Evolutionary conservation across 2,888 invertebrate genomes (phyloP), one percentile per base, ranked within the genome.

Genomic region (Acholoe squamosa): DNA sequence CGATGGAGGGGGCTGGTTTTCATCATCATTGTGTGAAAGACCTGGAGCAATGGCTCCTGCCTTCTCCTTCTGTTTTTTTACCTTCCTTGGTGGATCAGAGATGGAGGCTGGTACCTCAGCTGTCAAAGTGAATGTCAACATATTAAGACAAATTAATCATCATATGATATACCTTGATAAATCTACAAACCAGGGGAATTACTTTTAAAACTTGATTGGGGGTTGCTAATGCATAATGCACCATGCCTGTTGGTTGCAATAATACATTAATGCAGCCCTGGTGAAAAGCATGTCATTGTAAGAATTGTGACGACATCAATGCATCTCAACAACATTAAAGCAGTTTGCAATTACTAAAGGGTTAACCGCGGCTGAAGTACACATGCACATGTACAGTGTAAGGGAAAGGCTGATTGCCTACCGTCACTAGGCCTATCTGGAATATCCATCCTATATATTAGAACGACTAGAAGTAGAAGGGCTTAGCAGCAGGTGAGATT

Each of bases 71-170:
- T 25, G 76, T 14, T 86, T 54, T 54, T 34, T 43, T 10, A 31
- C 54, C 54, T 86, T 86, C 52, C 16, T 0, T 25, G 52, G 86
- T 54, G 86, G 86, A 28, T 84, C 84, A 22, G 84, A 43, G 33
- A 33, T 84, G 84, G 43, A 19, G n/a, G 31, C 3, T 0, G 51
- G 43, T 12, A 34, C 25, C 16, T 89, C 25, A 7, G 25, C n/a
- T 61, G 61, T n/a, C 5, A 61, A 3, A 14, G n/a, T 61, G 61
- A n/a, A 54, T 19, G 54, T 54, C 19, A 54, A 14, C 12, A 10
- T 54, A 19, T 54, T 19, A 14, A 19, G 19, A 54, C 54, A 14
- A 54, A 10, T 54, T 54, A 19, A 19, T 54, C 54, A 54, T 19
- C 19, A 14, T 19, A 54, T 54, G 54, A 54, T 19, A 19, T 14